Base-by-base conservation (phyloP, 1,140 invertebrate species). In the Zaprionus gabonicus region DNA sequence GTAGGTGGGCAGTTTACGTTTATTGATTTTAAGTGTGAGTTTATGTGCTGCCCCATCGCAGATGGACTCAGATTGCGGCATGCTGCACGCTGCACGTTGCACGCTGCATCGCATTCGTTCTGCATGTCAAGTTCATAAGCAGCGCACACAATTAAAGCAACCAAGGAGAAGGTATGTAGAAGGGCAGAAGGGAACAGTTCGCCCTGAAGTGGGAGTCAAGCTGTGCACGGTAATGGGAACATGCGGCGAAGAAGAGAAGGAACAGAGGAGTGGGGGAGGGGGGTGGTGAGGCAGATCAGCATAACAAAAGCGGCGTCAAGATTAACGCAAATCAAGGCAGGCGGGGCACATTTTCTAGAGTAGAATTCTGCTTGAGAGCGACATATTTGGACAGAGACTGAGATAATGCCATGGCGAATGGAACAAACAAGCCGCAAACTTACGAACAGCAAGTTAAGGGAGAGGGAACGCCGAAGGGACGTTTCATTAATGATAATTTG, bases 11-110 rank as follows among this genome's bases (percentile, higher is more conserved):
- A 84, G 79, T 82, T 77, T 80, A 71, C 76, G 85, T 82, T 90
- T 90, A 90, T 90, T 90, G 85, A 90, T 90, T 90, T 82, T 80
- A 85, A 90, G 85, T 90, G 85, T 90, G 78, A 90, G 86, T 90
- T 90, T 90, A 88, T 90, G 80, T 75, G 71, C 63, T 72, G 46
- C 49, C 38, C 34, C 17, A 20, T 17, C 63, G 38, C 23, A 27
- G 58, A 56, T 31, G 36, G 46, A 65, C 62, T 34, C 44, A 12
- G 63, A 67, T 72, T 55, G 70, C 25, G 41, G 36, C 38, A 36
- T 58, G 53, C 70, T 36, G 38, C 57, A 38, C 28, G 38, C 41
- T 7, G 46, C 46, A 38, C 28, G 38, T 31, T 7, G 46, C 46
- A 51, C 23, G 20, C 46, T 25, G 36, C 51, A 46, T 65, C 20